These are phyloP conservation scores for Phengaris alcon DNA, from an alignment of 2,888 invertebrate species.

Conservation along the genomic window DNA sequence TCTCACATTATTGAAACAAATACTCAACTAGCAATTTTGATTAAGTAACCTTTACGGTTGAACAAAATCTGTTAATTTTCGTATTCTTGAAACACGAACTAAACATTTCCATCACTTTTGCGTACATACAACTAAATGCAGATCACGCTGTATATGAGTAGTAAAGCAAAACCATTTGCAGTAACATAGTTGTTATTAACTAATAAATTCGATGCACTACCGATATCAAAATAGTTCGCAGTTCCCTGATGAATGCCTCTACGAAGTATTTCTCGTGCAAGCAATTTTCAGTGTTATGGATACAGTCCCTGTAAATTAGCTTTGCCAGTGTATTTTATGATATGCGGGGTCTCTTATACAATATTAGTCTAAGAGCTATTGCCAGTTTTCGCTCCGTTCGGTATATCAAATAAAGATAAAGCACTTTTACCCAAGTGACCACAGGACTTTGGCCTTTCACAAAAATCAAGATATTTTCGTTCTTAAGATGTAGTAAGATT, in stretches of 20 bases:
- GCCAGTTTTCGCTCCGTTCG: conserved; percentile 8
- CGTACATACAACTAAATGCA: neutral
- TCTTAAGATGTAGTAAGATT: neutral
- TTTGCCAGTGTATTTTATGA: conserved; percentile 27
- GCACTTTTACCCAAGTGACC: neutral
- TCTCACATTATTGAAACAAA: too few relatives aligned
- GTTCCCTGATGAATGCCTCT: conserved; percentile 17
- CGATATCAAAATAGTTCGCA: conserved; percentile 18
- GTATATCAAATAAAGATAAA: conserved; percentile 17
- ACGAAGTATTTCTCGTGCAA: conserved; percentile 15
- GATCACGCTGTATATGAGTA: neutral
- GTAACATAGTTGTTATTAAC: conserved; percentile 7
- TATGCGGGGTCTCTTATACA: conserved; percentile 13
- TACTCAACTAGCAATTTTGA: too few relatives aligned
- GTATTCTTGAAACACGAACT: neutral
- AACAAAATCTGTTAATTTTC: neutral
- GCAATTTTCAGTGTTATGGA: conserved; percentile 25
- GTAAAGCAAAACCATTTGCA: neutral
- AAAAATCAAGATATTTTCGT: neutral
- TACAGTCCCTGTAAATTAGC: conserved; percentile 23
- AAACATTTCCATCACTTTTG: neutral
- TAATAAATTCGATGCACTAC: conserved; percentile 24
- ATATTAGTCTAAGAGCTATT: conserved; percentile 15
- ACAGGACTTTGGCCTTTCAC: neutral
- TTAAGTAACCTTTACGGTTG: too few relatives aligned